Base-by-base conservation (phyloP, 1,140 invertebrate genomes). In the Drosophila bocki region DNA sequence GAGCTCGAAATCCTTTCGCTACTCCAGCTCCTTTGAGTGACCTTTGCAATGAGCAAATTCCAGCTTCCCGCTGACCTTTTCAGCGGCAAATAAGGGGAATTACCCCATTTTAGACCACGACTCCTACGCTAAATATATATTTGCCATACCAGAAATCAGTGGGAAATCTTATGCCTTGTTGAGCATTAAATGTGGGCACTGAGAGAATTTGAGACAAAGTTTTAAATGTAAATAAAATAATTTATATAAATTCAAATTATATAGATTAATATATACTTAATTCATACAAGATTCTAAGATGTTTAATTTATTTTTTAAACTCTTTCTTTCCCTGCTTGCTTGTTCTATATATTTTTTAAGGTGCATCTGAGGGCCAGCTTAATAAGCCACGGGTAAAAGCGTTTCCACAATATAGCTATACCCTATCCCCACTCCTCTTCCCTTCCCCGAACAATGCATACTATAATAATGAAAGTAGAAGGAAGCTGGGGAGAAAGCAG, bases 91-190 rank as follows among this genome's bases (percentile, higher is more conserved):
- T 87, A 80, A 61, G 77, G 56, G 56, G 64, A 35, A 53, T 76
- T 76, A 68, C 53, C 48, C 48, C 29, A 50, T 41, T 22, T 13
- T 29, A 15, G 9, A 29, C 3, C 19, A 6, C 15, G 15, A 29
- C 64, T 70, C 19, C 67, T 22, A 26, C 19, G 48, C 65, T 29
- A 48, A 70, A 74, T 63, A 85, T 44, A 57, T 64, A 81, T 78
- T 85, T 69, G 77, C 77, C 48, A 62, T 72, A 71, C 41, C 82
- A 74, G 61, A 81, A 84, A 74, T 84, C 72, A 71, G 67, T 61
- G 19, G 57, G 54, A 74, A 79, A 80, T 62, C 79, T 71, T 48
- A 42, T 79, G 75, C 79, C 39, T 72, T 68, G 75, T 44, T 63
- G 65, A 76, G 82, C 83, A 57, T 53, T 48, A 64, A 39, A 71